Conservation (phyloP, 2,113 vertebrate species). For the Scortum barcoo region DNA sequence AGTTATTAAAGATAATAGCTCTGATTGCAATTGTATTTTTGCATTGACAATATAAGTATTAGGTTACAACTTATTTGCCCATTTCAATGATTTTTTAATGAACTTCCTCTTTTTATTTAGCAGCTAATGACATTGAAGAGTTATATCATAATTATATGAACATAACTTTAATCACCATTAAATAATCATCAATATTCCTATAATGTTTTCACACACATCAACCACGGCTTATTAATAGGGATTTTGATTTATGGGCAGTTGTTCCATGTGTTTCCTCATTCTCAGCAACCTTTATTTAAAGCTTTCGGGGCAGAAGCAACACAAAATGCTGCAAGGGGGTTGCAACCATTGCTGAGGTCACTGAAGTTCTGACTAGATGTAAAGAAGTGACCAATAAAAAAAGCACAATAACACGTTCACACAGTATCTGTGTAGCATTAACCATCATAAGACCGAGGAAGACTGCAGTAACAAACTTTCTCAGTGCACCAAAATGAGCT, state of each 20-base stretch:
- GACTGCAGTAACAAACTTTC: not conserved
- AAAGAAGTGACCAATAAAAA: not conserved
- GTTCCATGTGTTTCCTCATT: constrained; percentile 37
- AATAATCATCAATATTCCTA: no score
- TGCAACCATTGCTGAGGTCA: not conserved
- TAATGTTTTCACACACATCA: no score
- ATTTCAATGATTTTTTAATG: not conserved
- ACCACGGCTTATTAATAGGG: no score
- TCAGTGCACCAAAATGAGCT: not conserved
- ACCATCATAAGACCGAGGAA: not conserved
- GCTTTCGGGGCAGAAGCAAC: constrained; percentile 4
- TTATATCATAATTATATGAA: no score
- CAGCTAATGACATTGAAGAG: no score
- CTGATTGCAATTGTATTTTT: not conserved
- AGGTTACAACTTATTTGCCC: not conserved
- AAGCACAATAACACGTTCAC: not conserved
- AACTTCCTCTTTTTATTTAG: no score
- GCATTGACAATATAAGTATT: not conserved
- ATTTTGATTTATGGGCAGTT: constrained; percentile 44
- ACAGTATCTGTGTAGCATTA: not conserved
- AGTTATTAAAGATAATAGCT: not conserved
- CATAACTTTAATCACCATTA: no score
- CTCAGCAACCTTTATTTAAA: constrained; percentile 9
- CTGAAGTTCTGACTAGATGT: not conserved
- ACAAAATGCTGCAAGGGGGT: not conserved